Evolutionary conservation across 2,888 invertebrate genomes (phyloP).

Genomic region (Vannuccia rotundouncinata): DNA sequence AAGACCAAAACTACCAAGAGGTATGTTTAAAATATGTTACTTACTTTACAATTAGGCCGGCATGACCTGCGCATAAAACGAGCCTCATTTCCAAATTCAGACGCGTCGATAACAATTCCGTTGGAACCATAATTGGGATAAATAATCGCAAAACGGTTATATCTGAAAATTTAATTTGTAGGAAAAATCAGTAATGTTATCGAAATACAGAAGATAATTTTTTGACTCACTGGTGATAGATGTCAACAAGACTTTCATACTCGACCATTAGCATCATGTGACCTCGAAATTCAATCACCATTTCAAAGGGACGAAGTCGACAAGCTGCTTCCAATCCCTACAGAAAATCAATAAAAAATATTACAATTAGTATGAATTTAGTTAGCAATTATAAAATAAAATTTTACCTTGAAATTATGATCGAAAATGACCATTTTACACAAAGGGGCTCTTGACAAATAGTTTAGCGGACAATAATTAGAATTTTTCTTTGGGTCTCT

Average conservation of each 20-base stretch:
- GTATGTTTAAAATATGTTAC: too few species aligned
- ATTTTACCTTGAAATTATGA: conserved; percentile 30
- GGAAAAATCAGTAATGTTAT: background rate
- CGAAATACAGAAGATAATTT: background rate
- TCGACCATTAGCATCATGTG: conserved; percentile 34
- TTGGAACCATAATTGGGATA: conserved; percentile 29
- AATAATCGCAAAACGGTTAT: conserved; percentile 34
- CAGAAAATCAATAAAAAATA: background rate
- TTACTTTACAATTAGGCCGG: conserved; percentile 37
- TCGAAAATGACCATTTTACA: conserved; percentile 31
- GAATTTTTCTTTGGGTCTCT: background rate
- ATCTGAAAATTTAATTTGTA: conserved; percentile 5
- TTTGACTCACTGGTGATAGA: background rate
- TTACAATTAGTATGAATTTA: background rate
- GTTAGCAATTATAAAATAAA: background rate
- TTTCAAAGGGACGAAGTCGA: conserved; percentile 11
- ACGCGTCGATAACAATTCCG: conserved; percentile 35
- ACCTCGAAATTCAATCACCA: conserved; percentile 30
- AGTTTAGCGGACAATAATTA: conserved; percentile 18
- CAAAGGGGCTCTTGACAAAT: background rate
- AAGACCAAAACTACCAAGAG: too few species aligned
- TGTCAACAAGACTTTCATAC: conserved; percentile 17
- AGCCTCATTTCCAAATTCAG: conserved; percentile 37
- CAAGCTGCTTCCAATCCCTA: conserved; percentile 37
- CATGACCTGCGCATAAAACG: conserved; percentile 37